phyloP scores from a whole-genome alignment of 1,140 invertebrate genomes.

The Zaprionus nigranus region DNA sequence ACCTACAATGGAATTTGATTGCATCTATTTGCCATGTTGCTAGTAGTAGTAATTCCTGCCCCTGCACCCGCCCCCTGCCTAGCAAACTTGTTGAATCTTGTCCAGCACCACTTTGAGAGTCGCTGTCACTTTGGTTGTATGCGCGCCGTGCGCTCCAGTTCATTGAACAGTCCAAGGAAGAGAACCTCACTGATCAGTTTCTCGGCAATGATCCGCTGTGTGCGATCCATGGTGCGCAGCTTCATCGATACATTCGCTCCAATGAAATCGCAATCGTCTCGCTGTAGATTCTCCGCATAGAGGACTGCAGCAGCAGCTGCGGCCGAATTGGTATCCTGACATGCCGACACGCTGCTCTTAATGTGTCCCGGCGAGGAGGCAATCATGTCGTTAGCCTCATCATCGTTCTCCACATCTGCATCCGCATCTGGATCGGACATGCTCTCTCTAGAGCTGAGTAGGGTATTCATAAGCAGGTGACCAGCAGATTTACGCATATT shows the following conservation, averaged over 20 bases:
- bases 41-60: too few relatives aligned
- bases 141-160: constrained; percentile 72
- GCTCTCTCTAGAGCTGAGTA: constrained; percentile 71
- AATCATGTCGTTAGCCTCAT: constrained; percentile 71
- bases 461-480: constrained; percentile 76
- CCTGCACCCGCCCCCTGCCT: constrained; percentile 29
- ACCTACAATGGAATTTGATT: constrained; percentile 67
- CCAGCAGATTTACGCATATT: constrained; percentile 79
- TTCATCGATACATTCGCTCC: constrained; percentile 84
- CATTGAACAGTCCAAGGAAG: constrained; percentile 84
- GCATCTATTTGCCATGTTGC: constrained; percentile 61
- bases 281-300: constrained; percentile 65
- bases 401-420: constrained; percentile 59
- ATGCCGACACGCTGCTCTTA: constrained; percentile 72
- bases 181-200: constrained; percentile 84
- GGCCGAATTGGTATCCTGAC: constrained; percentile 63
- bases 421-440: constrained; percentile 72
- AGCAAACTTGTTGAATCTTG: neutral
- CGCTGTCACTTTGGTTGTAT: constrained; percentile 83
- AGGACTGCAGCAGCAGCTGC: constrained; percentile 69
- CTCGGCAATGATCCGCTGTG: constrained; percentile 84
- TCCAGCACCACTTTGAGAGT: constrained; percentile 59
- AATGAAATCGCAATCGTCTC: constrained; percentile 79
- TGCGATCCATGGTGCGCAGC: constrained; percentile 83
- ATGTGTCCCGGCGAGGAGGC: constrained; percentile 72